Base-by-base conservation (phyloP, 1,140 invertebrate genomes). In the Amphibalanus amphitrite region DNA sequence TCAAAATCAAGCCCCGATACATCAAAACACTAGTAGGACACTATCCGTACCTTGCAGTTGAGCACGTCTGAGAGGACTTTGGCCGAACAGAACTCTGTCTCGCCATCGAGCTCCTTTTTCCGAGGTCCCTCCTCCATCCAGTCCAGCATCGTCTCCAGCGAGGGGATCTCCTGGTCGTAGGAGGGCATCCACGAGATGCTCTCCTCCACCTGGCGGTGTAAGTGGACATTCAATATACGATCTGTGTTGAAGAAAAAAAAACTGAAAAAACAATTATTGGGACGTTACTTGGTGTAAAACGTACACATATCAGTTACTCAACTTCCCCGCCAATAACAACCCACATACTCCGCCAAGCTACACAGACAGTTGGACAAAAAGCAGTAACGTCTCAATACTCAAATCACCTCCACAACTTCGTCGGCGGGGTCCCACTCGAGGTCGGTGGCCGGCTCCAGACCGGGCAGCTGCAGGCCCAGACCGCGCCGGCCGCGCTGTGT, bases 401-500 rank as follows among this genome's bases (percentile, higher is more conserved):
- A 33, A 38, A 28, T 70, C 17, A 69, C 47, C 30, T 67, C 64
- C 40, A 78, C 80, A 74, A 85, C 79, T 79, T 90, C 87, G 70
- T 84, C 81, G 71, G 81, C 81, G 28, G 84, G 84, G 77, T 87
- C 81, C 87, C 88, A 92, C 72, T 86, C 82, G 25, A 87, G 79
- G 73, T 85, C 81, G 4, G 85, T 80, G 67, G 82, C 81, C 65
- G 82, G 81, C 73, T 88, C 85, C n/a, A 90, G 80, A 30, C 85
- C 85, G 74, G 85, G 83, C 23, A 87, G 79, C 71, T 86, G 82
- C 30, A 88, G 83, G 6, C 95, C 94, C n/a, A 97, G 83, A 77
- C 94, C 94, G 78, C 89, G 81, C 71, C 90, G 82, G 3, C 93
- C 92, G 78, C 88, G 86, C 79, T 96, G 92, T 69, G 85, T 87